phyloP scores from a whole-genome alignment of 2,113 vertebrate species.

The Stigmatopora argus region DNA sequence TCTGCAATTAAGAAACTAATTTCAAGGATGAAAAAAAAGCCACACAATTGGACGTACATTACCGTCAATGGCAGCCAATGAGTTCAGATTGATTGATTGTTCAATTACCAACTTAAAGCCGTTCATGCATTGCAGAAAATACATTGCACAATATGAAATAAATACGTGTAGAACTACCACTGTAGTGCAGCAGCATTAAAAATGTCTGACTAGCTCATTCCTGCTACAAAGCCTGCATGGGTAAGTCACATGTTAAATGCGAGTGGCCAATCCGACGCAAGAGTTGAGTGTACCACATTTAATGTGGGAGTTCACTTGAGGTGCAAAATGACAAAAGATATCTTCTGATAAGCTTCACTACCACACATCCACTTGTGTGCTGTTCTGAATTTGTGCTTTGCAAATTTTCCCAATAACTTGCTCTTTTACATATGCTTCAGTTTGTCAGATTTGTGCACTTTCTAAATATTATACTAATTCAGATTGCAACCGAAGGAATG shows the following conservation, averaged over 20 bases:
- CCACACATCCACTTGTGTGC: constrained; percentile 12
- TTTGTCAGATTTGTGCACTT: constrained; percentile 29
- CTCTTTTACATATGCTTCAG: constrained; percentile 1
- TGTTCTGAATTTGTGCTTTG: constrained; percentile 13
- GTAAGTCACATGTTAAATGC: constrained; percentile 16
- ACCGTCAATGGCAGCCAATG: no score
- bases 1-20: no score
- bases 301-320: neutral
- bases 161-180: constrained; percentile 22
- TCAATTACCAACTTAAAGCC: constrained; percentile 8
- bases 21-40: no score
- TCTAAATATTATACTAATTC: neutral
- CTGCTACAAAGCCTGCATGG: constrained; percentile 25
- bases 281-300: constrained; percentile 4
- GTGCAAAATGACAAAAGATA: constrained; percentile 5
- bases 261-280: constrained; percentile 18
- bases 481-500: neutral
- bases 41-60: no score
- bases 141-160: constrained; percentile 36
- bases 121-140: constrained; percentile 34
- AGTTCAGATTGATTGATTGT: neutral
- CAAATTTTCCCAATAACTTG: neutral
- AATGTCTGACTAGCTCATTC: constrained; percentile 7
- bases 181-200: constrained; percentile 26
- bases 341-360: neutral